phyloP scores from a whole-genome alignment of 2,888 invertebrate species.

The Amphipyra berbera region DNA sequence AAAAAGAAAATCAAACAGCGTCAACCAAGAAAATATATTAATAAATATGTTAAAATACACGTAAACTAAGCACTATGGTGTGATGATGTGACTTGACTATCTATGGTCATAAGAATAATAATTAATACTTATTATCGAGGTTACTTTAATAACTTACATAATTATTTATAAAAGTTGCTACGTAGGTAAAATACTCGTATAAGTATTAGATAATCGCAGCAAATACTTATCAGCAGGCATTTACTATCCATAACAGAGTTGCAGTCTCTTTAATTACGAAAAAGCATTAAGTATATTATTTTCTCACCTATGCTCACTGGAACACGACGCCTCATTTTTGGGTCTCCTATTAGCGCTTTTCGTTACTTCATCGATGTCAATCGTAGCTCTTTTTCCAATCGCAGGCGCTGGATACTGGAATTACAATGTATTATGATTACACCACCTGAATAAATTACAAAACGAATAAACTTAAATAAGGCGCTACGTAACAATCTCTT shows the following conservation, averaged over 20 bases:
- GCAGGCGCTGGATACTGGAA: constrained; percentile 83
- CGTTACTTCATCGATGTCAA: constrained; percentile 22
- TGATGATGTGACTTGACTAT: too few relatives aligned
- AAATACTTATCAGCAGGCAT: background rate
- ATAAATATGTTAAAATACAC: too few relatives aligned
- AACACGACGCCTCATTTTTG: constrained; percentile 7
- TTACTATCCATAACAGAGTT: too few relatives aligned
- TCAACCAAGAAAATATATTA: too few relatives aligned
- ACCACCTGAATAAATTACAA: background rate
- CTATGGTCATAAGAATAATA: too few relatives aligned
- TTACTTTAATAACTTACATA: too few relatives aligned
- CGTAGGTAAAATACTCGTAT: too few relatives aligned
- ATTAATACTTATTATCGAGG: too few relatives aligned
- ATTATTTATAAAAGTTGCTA: too few relatives aligned
- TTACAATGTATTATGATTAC: background rate
- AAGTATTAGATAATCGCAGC: background rate
- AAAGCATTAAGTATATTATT: constrained; percentile 1
- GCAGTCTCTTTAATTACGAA: background rate
- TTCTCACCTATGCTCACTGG: constrained; percentile 46
- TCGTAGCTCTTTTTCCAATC: constrained; percentile 62
- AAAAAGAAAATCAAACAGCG: too few relatives aligned
- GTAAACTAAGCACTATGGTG: too few relatives aligned
- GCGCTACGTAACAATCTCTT: constrained; percentile 20
- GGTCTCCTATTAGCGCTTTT: constrained; percentile 14
- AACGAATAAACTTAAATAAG: constrained; percentile 7